phyloP scores from a whole-genome alignment of 2,888 invertebrate genomes.

The Harpagoxenus sublaevis region DNA sequence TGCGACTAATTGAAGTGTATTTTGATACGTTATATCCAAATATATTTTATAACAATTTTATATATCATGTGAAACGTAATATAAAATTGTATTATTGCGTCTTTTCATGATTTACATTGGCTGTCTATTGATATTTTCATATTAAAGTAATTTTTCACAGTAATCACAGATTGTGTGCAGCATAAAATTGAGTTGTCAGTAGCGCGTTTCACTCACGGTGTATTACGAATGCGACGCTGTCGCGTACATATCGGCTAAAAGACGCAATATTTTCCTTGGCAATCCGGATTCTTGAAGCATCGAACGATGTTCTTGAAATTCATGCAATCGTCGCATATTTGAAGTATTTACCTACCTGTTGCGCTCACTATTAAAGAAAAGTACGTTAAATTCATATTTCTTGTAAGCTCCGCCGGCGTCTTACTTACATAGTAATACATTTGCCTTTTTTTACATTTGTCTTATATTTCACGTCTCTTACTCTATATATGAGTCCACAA shows the following conservation, averaged over 20 bases:
- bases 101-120: too few relatives aligned
- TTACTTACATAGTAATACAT: constrained; percentile 4
- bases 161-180: not conserved
- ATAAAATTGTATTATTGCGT: constrained; percentile 1
- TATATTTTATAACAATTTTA: constrained; percentile 11
- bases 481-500: not conserved
- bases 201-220: not conserved
- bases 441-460: constrained; percentile 1
- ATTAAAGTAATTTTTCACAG: not conserved
- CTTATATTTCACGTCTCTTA: constrained; percentile 14
- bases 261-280: constrained; percentile 34
- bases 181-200: constrained; percentile 21
- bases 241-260: constrained; percentile 8
- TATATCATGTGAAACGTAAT: constrained; percentile 8
- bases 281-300: constrained; percentile 42
- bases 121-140: not conserved
- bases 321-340: constrained; percentile 65
- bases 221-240: not conserved
- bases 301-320: constrained; percentile 57
- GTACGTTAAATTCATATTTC: constrained; percentile 61
- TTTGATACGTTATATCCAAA: not conserved
- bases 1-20: not conserved
- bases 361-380: constrained; percentile 66
- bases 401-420: constrained; percentile 16
- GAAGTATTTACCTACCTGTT: constrained; percentile 73